Evolutionary conservation across 2,113 vertebrate genomes (phyloP), one percentile per base, ranked within the genome.

Genomic region (Strix aluco): DNA sequence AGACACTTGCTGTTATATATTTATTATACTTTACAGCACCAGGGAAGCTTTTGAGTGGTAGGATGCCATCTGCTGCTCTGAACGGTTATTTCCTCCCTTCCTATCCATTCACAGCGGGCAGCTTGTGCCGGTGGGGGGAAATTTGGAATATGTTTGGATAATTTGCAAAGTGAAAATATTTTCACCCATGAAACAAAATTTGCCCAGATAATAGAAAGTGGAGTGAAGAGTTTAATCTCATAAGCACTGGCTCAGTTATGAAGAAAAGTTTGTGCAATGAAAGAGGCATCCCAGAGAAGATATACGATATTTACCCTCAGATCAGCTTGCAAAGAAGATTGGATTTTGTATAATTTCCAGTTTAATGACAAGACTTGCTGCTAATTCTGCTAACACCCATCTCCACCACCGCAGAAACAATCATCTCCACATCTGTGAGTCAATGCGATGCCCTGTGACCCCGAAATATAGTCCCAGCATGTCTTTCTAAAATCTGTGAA

Each of bases 41-140:
- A 8, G 70, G 69, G 55, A 82, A 80, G 86, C 92, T 96, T 95
- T 72, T 4, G 91, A 77, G 78, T 42, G 59, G 89, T 94, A 94
- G 94, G 94, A 94, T 96, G 97, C 96, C 96, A 95, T 97, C 96
- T 97, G 95, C 96, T 97, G 96, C 94, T 92, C 79, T 6, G 1
- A 88, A 77, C 5, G 2, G 34, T 92, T 94, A 95, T 89, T 94
- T 95, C 74, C 66, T 97, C 46, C 18, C 6, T 85, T 70, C 42
- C 75, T 5, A 30, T 83, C 29, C 82, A 51, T 90, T 94, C 91
- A 40, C 78, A 94, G 86, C 0, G 0, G 57, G 86, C 65, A 74
- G 83, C 34, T 63, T 62, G 11, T 69, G 67, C 13, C 1, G 1
- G 23, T 27, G 29, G 38, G 52, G 42, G 12, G 34, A 78, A 65